These are phyloP conservation scores for Gavia stellata DNA, from an alignment of 2,113 vertebrate genomes.

Conservation along the genomic window DNA sequence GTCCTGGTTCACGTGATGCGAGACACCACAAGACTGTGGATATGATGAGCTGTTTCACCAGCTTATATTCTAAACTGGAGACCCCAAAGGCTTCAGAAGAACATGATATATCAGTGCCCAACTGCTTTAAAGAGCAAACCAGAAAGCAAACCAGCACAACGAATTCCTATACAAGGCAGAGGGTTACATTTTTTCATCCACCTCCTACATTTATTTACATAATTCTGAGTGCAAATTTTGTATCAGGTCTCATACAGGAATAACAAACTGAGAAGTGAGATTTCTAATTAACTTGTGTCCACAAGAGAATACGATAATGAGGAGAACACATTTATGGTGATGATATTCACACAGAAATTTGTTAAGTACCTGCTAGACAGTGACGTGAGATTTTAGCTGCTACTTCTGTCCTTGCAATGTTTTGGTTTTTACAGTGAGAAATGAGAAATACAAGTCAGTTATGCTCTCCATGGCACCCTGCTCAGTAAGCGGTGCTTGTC, in stretches of 20 bases:
- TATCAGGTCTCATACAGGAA: not conserved
- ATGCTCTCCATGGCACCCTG: not conserved
- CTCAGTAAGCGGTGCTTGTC: not conserved
- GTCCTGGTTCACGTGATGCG: not conserved
- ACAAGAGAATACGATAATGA: not conserved
- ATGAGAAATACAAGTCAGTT: not conserved
- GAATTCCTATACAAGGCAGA: not conserved
- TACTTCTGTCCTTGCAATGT: not conserved
- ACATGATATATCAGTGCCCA: not conserved
- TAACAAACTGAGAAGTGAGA: slow-evolving; percentile 5
- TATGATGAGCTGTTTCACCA: not conserved
- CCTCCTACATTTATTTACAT: slow-evolving; percentile 16
- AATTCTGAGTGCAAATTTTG: slow-evolving; percentile 24
- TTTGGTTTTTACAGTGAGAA: not conserved
- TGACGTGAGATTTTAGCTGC: not conserved
- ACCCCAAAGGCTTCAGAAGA: not conserved
- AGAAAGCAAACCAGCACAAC: not conserved
- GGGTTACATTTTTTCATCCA: not conserved
- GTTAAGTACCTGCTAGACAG: not conserved
- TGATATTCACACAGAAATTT: not conserved
- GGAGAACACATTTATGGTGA: not conserved
- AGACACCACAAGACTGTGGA: not conserved
- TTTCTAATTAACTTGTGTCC: slow-evolving; percentile 51
- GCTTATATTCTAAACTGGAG: not conserved
- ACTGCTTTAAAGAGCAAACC: not conserved